Evolutionary conservation across 1,140 invertebrate genomes (phyloP).

Genomic region (Oedothorax gibbosus): DNA sequence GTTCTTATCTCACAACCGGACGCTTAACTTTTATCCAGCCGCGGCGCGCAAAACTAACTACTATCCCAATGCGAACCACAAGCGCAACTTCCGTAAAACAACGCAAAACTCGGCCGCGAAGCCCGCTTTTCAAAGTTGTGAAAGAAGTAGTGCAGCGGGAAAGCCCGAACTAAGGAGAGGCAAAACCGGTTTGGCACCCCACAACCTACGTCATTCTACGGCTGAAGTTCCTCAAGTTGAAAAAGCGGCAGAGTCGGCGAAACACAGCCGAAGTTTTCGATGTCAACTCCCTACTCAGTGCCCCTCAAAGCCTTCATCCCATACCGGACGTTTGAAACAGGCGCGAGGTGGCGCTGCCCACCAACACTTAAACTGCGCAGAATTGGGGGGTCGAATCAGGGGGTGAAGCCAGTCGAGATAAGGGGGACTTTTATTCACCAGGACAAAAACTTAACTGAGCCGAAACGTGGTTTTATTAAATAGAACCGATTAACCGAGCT

Average conservation of each 20-base stretch:
- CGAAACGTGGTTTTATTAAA: constrained; percentile 57
- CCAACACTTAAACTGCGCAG: constrained; percentile 55
- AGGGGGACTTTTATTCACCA: constrained; percentile 55
- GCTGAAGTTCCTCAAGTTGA: constrained; percentile 11
- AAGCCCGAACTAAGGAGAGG: constrained; percentile 39
- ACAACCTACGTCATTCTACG: constrained; percentile 51
- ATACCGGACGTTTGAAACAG: constrained; percentile 39
- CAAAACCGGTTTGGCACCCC: constrained; percentile 3
- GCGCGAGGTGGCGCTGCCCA: constrained; percentile 50
- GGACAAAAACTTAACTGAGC: constrained; percentile 58
- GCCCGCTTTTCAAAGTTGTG: not conserved
- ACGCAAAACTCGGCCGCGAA: not conserved
- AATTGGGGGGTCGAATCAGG: constrained; percentile 38
- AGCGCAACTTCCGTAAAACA: constrained; percentile 10
- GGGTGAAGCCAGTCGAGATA: constrained; percentile 43
- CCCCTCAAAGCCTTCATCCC: constrained; percentile 26
- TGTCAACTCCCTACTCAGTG: constrained; percentile 53
- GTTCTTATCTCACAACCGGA: no score
- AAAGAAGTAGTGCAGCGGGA: constrained; percentile 9
- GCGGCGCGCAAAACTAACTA: constrained; percentile 6
- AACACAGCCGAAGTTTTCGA: constrained; percentile 52
- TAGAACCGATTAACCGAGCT: constrained; percentile 49
- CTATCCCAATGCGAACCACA: constrained; percentile 45
- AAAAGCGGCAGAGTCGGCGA: constrained; percentile 15
- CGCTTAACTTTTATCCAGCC: not conserved